Conservation (phyloP, 2,888 invertebrate genomes). For the Iphiclides podalirius region DNA sequence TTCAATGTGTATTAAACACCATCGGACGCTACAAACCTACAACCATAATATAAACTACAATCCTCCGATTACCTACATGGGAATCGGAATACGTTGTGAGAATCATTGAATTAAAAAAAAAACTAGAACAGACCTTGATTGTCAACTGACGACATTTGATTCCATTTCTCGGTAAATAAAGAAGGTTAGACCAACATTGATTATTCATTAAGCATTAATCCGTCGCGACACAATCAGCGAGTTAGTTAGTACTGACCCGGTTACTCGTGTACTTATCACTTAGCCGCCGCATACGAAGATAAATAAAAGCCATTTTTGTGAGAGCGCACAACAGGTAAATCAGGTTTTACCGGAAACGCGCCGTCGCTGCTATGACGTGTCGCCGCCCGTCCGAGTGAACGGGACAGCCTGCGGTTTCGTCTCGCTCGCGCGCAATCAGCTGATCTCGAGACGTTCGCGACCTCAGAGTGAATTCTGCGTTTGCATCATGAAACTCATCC, state of each 20-base stretch:
- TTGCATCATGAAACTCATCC: too few species aligned
- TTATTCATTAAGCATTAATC: not conserved
- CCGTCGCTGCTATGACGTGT: constrained; percentile 39
- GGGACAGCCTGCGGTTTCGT: constrained; percentile 21
- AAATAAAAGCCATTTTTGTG: constrained; percentile 21
- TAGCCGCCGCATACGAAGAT: not conserved
- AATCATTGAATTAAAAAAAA: too few species aligned
- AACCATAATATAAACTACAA: too few species aligned
- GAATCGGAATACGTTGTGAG: too few species aligned
- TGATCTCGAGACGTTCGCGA: constrained; percentile 30
- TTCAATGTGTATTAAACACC: too few species aligned
- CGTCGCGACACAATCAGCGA: not conserved
- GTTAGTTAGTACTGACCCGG: constrained; percentile 1
- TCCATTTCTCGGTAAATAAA: too few species aligned
- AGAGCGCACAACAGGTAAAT: constrained; percentile 35
- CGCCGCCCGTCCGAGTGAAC: constrained; percentile 36
- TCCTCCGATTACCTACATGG: too few species aligned
- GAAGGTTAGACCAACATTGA: too few species aligned
- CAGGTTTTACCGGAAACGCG: constrained; percentile 48
- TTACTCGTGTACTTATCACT: constrained; percentile 5
- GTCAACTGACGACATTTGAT: too few species aligned
- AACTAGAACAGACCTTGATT: too few species aligned
- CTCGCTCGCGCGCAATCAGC: constrained; percentile 38
- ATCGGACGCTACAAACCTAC: too few species aligned
- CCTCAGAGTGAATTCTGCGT: too few species aligned